Base-by-base conservation (phyloP, 2,113 vertebrate genomes). In the Tachycineta bicolor region DNA sequence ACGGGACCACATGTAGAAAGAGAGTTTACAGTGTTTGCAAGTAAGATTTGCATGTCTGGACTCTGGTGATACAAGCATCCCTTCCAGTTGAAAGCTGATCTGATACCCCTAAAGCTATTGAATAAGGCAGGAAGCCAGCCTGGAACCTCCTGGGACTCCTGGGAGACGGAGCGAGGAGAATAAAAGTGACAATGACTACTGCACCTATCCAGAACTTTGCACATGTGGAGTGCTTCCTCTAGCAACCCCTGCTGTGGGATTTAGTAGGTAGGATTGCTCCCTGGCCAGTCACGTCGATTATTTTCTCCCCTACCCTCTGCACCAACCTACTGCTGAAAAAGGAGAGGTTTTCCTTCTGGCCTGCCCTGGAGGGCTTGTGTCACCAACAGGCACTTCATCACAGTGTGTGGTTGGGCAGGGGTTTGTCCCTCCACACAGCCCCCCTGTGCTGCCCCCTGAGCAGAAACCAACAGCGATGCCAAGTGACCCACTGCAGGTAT, bases 391-490 rank as follows among this genome's bases (percentile, higher is more conserved):
- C 10, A 7, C 10, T n/a, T 73, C 11, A 28, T 1, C 5, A 2
- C 9, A 56, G 14, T 1, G 8, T 4, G 8, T 14, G 17, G 20
- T 2, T 8, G 6, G 34, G 44, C 67, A 56, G 29, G 50, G 47
- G 26, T 49, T 39, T 46, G 56, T 26, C 60, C 18, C 26, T 39
- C 15, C 25, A 16, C 6, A 1, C 33, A 55, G 39, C 20, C 18
- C 12, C 39, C 4, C 9, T 26, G 17, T 14, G 20, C 39, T 68
- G 55, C 33, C 1, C 10, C 21, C 52, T 6, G 10, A 11, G 64
- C 44, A 49, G 68, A 33, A 52, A 14, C 34, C 1, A 0, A 6
- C 2, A 63, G 25, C 0, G 0, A 37, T 23, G 12, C 1, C 1
- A 39, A 78, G 44, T 4, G 15, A 46, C 53, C 24, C 6, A 0